phyloP scores from a whole-genome alignment of 30 jellyfish, hydroid and myxozoan species.

The Pelagia noctiluca region DNA sequence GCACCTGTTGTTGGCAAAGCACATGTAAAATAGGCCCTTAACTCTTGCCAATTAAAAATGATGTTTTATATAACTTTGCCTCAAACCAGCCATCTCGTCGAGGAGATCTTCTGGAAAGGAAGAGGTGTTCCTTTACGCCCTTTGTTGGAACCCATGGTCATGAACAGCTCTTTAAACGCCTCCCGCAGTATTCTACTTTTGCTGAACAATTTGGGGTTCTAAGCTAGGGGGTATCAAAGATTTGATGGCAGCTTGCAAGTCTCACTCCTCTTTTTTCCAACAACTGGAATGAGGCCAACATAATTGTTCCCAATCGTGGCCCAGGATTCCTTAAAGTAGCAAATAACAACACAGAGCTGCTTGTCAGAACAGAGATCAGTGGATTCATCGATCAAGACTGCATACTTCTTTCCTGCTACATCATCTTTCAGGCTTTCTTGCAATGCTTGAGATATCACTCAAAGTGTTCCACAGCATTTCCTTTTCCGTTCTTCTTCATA shows the following conservation, averaged over 20 bases:
- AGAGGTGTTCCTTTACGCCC: constrained; percentile 44
- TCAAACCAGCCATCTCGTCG: constrained; percentile 53
- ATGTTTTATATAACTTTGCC: constrained; percentile 53
- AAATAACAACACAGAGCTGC: constrained; percentile 31
- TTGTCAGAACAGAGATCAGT: constrained; percentile 57
- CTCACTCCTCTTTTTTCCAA: constrained; percentile 17
- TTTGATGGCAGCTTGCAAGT: constrained; percentile 64
- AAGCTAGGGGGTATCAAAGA: constrained; percentile 59
- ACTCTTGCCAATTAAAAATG: constrained; percentile 64
- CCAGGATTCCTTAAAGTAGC: constrained; percentile 22
- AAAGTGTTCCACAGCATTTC: constrained; percentile 5
- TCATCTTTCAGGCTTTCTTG: constrained; percentile 21
- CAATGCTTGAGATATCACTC: constrained; percentile 37
- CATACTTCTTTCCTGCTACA: constrained; percentile 28
- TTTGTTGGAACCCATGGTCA: constrained; percentile 50
- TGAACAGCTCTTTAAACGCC: constrained; percentile 58
- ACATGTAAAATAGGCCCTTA: constrained; percentile 65
- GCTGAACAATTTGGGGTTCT: constrained; percentile 56
- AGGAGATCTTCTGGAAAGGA: constrained; percentile 58
- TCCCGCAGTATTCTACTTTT: constrained; percentile 60
- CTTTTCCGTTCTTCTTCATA: not conserved
- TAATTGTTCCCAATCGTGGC: constrained; percentile 27
- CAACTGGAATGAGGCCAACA: constrained; percentile 42
- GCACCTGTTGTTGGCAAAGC: constrained; percentile 63
- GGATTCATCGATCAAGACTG: constrained; percentile 61